Evolutionary conservation across 2,797 vertebrate genomes (phyloP), one percentile per base, ranked within the genome.

Genomic region (Lacerta viridis): DNA sequence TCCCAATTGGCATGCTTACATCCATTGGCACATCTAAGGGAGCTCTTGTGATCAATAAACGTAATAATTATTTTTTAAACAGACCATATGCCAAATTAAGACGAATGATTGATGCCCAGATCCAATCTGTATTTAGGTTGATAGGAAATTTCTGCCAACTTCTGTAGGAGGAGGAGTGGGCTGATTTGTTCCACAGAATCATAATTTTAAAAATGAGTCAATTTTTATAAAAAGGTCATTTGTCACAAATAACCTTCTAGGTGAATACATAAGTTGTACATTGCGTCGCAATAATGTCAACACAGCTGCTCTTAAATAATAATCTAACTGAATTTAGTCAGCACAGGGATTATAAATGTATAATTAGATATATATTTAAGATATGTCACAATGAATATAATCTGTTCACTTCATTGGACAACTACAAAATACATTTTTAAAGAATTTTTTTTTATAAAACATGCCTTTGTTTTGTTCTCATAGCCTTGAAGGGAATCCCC

Each of bases 271-370:
- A 77, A 66, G 43, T 36, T 68, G 41, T 39, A 68, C n/a, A 39
- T 7, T 82, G 18, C 77, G 39, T 68, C 18, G 8, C 41, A 36
- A 77, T 77, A 77, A 69, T 69, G 3, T 69, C 41, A 82, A 39
- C 72, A 75, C 39, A 66, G 69, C 71, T 82, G 71, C 36, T 29
- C 79, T 87, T 81, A 64, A 81, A 61, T 64, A 81, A 81, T 46
- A 74, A 43, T 61, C 10, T 61, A 43, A 33, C 18, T 33, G 74
- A 66, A 64, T 81, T 5, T 64, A 66, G 25, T 81, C 69, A 74
- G 4, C 33, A 33, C 5, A 18, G 43, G 68, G 11, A 17, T 2
- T 46, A 69, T 88, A 33, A 29, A 88, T 69, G 46, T 77, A 69
- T 78, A 83, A 77, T 83, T 83, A 39, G 59, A 68, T 76, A 66